Base-by-base conservation (phyloP, 2,113 vertebrate species). In the Hypanus sabinus region DNA sequence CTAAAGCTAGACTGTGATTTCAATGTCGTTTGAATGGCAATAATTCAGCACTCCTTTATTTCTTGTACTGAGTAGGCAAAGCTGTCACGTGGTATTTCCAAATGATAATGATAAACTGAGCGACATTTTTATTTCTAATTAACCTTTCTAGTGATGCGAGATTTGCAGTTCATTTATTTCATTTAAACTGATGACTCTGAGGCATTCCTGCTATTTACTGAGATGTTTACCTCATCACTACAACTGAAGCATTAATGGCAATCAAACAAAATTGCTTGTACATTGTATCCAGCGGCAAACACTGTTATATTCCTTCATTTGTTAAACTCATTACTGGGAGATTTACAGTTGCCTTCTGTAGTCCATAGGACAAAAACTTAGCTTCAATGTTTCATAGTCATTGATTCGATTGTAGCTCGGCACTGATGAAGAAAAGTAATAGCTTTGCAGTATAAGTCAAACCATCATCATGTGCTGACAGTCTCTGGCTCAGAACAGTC, bases 121-220 rank as follows among this genome's bases (percentile, higher is more conserved):
- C 14, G 30, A 33, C 46, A 27, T 65, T 18, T 36, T 33, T 33
- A 90, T 36, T 90, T 73, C 36, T 75, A 73, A 93, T 73, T 71
- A 71, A 93, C 68, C 68, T 93, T 73, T 93, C 62, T 36, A 22
- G 33, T 73, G 90, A 71, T 73, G 90, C 3, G 62, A 93, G 68
- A 46, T 93, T 93, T 93, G 90, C 65, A 73, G 33, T 93, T 93
- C 91, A 93, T 93, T 73, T 93, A 73, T 93, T 93, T 93, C 38
- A 93, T 93, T 93, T 93, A 93, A 93, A 93, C 70, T 71, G 91
- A 73, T 71, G 38, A 93, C 70, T 93, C 65, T 73, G 36, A 93
- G 68, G 12, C 91, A 93, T 71, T 71, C 18, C 70, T 27, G 57
- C 70, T 93, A 75, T 93, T 93, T 73, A 55, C 68, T 55, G 91